Conservation (phyloP, 2,113 vertebrate species). For the Gasterosteus aculeatus region DNA sequence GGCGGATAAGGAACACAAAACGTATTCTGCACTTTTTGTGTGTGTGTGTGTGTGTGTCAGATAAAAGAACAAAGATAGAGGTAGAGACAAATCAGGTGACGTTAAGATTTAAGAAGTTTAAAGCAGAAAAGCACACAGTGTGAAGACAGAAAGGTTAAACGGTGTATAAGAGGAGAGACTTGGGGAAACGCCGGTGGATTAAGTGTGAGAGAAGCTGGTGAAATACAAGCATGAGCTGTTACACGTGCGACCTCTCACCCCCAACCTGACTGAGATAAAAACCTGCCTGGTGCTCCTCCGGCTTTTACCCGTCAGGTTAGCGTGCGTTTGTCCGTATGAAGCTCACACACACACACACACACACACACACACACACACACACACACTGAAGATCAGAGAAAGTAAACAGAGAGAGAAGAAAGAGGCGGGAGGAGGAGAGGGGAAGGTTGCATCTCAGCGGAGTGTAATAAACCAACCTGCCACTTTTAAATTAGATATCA, state of each 20-base stretch:
- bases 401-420: not conserved
- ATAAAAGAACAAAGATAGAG: conserved; percentile 2
- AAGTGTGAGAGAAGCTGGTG: conserved; percentile 19
- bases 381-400: conserved; percentile 1
- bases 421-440: conserved; percentile 5
- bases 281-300: conserved; percentile 43
- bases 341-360: not conserved
- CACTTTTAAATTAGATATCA: conserved; percentile 40
- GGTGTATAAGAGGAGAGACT: not conserved
- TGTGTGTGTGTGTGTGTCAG: conserved; percentile 11
- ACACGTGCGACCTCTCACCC: conserved; percentile 27
- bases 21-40: not conserved
- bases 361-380: conserved; percentile 1
- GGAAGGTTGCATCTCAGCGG: conserved; percentile 14
- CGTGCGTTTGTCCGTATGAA: conserved; percentile 18
- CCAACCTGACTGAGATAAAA: conserved; percentile 29
- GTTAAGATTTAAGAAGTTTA: conserved; percentile 11
- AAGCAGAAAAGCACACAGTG: not conserved
- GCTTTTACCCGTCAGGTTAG: conserved; percentile 49
- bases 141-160: not conserved
- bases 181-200: conserved; percentile 10
- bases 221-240: conserved; percentile 6
- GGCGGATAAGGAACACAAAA: not conserved
- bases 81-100: not conserved
- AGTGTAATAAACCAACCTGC: not conserved